These are phyloP conservation scores for Apodemia zela DNA, from an alignment of 2,888 invertebrate species.

Conservation along the genomic window DNA sequence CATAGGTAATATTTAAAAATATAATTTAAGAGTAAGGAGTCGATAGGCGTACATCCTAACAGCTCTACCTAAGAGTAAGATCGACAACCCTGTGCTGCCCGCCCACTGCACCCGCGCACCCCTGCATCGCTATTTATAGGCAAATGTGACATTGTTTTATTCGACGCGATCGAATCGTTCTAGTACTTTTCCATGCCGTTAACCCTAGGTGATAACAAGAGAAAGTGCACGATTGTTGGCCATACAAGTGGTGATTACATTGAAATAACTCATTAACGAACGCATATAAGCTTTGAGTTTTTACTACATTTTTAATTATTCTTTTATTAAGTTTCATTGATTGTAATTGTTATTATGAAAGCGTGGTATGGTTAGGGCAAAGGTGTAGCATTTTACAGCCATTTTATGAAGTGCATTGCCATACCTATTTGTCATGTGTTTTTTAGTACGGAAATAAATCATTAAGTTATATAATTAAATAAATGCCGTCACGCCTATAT, in stretches of 20 bases:
- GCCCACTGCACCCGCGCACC: slow-evolving; percentile 42
- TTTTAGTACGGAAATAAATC: not conserved
- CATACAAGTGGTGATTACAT: not conserved
- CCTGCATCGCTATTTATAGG: slow-evolving; percentile 62
- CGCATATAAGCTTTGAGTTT: not conserved
- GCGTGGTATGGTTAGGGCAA: not conserved
- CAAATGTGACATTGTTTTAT: slow-evolving; percentile 68
- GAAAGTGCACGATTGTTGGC: slow-evolving; percentile 22
- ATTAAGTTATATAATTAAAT: not conserved
- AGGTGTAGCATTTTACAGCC: not conserved
- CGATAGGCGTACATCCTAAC: no score
- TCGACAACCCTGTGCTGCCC: slow-evolving; percentile 21
- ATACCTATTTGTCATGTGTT: not conserved
- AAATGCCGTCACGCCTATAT: not conserved
- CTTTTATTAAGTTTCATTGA: not conserved
- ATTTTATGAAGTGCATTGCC: not conserved
- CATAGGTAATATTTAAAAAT: no score
- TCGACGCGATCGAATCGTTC: slow-evolving; percentile 47
- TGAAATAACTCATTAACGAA: slow-evolving; percentile 1
- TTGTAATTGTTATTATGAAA: not conserved
- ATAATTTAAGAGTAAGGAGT: no score
- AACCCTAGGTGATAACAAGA: slow-evolving; percentile 44
- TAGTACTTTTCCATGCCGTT: slow-evolving; percentile 74
- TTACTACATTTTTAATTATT: not conserved
- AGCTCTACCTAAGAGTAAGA: no score